phyloP scores from a whole-genome alignment of 2,113 vertebrate genomes.

The Ellobius talpinus region DNA sequence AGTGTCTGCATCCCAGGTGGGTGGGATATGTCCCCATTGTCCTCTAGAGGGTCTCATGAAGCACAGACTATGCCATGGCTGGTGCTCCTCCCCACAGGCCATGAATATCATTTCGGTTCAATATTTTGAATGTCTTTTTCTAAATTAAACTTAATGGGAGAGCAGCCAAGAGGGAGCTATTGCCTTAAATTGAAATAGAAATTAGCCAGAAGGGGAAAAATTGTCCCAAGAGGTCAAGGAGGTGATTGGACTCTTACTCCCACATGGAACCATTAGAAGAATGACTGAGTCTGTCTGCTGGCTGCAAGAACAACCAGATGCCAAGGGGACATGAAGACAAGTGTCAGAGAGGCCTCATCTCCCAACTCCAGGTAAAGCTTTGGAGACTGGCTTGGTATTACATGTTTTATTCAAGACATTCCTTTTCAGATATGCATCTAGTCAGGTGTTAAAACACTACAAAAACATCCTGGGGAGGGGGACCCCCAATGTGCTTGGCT shows the following conservation, averaged over 20 bases:
- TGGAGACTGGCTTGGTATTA: not conserved
- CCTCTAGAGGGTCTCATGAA: no score
- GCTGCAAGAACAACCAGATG: not conserved
- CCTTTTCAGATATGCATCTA: not conserved
- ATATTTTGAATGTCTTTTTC: slow-evolving; percentile 41
- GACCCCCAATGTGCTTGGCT: not conserved
- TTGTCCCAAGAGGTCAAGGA: slow-evolving; percentile 2
- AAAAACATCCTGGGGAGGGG: not conserved
- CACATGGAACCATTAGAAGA: not conserved
- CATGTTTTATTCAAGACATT: not conserved
- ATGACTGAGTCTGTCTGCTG: not conserved
- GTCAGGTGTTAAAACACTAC: not conserved
- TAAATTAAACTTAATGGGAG: slow-evolving; percentile 64
- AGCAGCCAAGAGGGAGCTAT: slow-evolving; percentile 9
- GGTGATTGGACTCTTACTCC: not conserved
- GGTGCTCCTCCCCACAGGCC: not conserved
- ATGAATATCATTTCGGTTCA: slow-evolving; percentile 21
- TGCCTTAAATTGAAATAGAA: slow-evolving; percentile 59
- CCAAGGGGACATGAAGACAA: not conserved
- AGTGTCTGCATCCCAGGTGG: not conserved
- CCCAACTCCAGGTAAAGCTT: not conserved
- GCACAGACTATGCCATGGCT: not conserved
- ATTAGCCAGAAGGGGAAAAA: slow-evolving; percentile 44
- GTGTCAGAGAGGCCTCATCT: not conserved
- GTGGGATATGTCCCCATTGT: not conserved